Evolutionary conservation across 2,113 vertebrate species (phyloP).

Genomic region (Myrmophylax atrothorax): DNA sequence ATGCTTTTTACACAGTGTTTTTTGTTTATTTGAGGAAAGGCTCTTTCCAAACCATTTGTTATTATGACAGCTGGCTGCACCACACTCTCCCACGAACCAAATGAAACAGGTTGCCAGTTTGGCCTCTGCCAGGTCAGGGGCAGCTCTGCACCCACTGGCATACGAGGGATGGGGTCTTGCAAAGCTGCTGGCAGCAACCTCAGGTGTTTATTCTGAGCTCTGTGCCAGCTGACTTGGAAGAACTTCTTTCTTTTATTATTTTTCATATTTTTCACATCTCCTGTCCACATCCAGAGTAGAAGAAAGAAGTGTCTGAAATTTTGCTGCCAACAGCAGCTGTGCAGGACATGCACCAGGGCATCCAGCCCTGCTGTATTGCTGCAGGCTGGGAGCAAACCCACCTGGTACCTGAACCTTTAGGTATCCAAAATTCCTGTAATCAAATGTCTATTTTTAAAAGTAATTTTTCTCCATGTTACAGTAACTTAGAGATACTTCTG

Average conservation of each 20-base stretch:
- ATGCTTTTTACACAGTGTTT: not conserved
- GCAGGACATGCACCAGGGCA: not conserved
- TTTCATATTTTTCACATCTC: not conserved
- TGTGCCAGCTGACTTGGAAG: not conserved
- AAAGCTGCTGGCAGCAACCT: not conserved
- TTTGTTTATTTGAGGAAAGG: not conserved
- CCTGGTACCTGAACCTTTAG: not conserved
- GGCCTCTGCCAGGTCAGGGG: not conserved
- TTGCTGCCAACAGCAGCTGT: fast-evolving
- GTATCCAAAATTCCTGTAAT: not conserved
- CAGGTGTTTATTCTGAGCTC: not conserved
- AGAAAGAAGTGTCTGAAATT: not conserved
- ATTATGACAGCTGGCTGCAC: not conserved
- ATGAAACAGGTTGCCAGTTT: not conserved
- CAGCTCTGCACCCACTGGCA: not conserved
- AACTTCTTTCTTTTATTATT: not conserved
- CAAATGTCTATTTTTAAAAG: not conserved
- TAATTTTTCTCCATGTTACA: not conserved
- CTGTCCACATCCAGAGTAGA: not conserved
- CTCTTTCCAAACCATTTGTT: not conserved
- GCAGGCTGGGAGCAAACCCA: not conserved
- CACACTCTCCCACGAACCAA: not conserved
- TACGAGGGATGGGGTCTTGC: not conserved
- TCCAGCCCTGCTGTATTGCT: not conserved
- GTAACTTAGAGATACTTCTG: not conserved